phyloP scores from a whole-genome alignment of 2,113 vertebrate genomes.

The Acrocephalus kingi region DNA sequence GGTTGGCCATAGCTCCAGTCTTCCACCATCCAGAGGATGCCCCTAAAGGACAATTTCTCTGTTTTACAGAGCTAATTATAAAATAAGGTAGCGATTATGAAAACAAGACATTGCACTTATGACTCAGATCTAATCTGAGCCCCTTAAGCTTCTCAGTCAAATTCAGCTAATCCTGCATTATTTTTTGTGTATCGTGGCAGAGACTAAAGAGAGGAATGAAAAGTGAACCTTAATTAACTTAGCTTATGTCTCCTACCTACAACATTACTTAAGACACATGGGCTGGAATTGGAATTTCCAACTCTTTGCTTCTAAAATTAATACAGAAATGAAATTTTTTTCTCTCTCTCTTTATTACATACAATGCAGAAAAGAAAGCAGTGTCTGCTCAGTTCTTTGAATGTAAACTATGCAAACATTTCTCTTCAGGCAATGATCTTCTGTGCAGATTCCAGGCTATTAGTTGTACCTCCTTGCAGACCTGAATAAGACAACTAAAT shows the following conservation, averaged over 20 bases:
- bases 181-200: background rate
- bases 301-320: background rate
- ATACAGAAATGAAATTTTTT: background rate
- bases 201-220: background rate
- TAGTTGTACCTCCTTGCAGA: background rate
- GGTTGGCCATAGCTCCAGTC: background rate
- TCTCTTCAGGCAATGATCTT: background rate
- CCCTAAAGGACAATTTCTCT: background rate
- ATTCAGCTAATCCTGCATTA: background rate
- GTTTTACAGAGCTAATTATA: background rate
- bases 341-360: background rate
- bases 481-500: background rate
- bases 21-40: background rate
- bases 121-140: background rate
- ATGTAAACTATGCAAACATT: background rate
- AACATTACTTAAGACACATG: background rate
- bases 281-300: background rate
- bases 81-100: background rate
- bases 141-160: background rate
- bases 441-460: background rate
- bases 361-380: background rate
- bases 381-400: background rate
- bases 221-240: background rate
- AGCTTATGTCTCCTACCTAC: background rate
- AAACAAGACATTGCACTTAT: background rate